Conservation (phyloP, 2,113 vertebrate species). For the Salvator merianae region DNA sequence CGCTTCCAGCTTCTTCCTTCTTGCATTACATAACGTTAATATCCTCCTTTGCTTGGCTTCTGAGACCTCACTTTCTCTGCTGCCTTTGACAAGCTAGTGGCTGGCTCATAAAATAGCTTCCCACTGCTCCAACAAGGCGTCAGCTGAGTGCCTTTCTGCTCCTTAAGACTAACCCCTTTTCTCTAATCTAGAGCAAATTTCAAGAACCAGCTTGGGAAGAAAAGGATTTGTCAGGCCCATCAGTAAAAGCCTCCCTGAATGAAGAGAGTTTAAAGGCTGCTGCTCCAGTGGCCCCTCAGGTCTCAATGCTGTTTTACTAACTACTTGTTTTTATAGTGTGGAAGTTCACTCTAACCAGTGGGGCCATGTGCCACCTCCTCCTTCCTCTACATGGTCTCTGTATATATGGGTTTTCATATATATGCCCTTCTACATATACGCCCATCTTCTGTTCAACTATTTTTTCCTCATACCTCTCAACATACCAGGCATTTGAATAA, state of each 20-base stretch:
- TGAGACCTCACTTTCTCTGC: constrained; percentile 50
- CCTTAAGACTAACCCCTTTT: constrained; percentile 76
- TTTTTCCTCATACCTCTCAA: constrained; percentile 74
- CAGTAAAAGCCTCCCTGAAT: constrained; percentile 67
- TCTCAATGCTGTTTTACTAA: constrained; percentile 73
- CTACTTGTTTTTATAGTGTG: constrained; percentile 54
- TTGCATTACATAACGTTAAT: constrained; percentile 52
- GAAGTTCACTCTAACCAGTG: constrained; percentile 42
- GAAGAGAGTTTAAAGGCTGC: constrained; percentile 71
- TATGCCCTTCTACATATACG: constrained; percentile 16
- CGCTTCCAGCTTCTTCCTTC: constrained; percentile 69
- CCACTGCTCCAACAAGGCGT: constrained; percentile 29
- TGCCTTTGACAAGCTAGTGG: constrained; percentile 64
- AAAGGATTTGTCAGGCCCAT: constrained; percentile 68
- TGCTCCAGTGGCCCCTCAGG: constrained; percentile 74
- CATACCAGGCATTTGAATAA: constrained; percentile 52
- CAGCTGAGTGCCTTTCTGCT: constrained; percentile 58
- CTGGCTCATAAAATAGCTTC: constrained; percentile 54
- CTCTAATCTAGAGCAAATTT: constrained; percentile 82
- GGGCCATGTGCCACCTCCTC: constrained; percentile 59
- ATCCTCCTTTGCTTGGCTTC: constrained; percentile 70
- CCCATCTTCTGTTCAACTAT: constrained; percentile 56
- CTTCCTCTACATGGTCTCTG: constrained; percentile 46
- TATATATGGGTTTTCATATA: constrained; percentile 20
- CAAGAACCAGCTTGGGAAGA: constrained; percentile 74